Conservation (phyloP, 2,888 invertebrate genomes). For the Caenorhabditis macrosperma region DNA sequence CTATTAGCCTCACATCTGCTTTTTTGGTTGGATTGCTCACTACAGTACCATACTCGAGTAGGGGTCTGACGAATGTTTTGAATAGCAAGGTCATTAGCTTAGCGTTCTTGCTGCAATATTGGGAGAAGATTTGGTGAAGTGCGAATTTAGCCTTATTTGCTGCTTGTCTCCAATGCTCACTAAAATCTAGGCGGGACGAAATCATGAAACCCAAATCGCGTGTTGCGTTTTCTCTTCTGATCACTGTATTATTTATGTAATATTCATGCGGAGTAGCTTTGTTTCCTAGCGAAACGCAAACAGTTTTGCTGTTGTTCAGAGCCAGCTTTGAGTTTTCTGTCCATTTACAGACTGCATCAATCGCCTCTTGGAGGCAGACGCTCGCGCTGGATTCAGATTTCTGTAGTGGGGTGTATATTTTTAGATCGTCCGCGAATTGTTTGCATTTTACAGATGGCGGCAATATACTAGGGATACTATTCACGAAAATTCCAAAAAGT, state of each 20-base stretch:
- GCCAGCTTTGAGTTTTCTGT: neutral
- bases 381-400: neutral
- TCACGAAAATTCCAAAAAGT: constrained; percentile 29
- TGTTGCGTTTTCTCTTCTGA: neutral
- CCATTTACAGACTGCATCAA: neutral
- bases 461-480: neutral
- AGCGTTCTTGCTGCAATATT: neutral
- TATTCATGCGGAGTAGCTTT: neutral
- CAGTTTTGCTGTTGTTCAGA: constrained; percentile 12
- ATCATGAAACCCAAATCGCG: constrained; percentile 21
- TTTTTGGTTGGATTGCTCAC: neutral
- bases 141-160: neutral
- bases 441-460: neutral
- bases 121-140: neutral
- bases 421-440: constrained; percentile 23
- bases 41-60: constrained; percentile 11
- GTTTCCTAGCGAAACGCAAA: constrained; percentile 4
- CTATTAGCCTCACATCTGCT: neutral
- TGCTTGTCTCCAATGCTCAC: constrained; percentile 10
- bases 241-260: neutral
- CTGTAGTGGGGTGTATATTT: neutral
- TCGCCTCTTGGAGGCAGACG: neutral
- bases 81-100: neutral
- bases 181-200: constrained; percentile 8
- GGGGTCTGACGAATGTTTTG: constrained; percentile 9